Base-by-base conservation (phyloP, 2,797 vertebrate genomes). In the Epinephelus awoara region DNA sequence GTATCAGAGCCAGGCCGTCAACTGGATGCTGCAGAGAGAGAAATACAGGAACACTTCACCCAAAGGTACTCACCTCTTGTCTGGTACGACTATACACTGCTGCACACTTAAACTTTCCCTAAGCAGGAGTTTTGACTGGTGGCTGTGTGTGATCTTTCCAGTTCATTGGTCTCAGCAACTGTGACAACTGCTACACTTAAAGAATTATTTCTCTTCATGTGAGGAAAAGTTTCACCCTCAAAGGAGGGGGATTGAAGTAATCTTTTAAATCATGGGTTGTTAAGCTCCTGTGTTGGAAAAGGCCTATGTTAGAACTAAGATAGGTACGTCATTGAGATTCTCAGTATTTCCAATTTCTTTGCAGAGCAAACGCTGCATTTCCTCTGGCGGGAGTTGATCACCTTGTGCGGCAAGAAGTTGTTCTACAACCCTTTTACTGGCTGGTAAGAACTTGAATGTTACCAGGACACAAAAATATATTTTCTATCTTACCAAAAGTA, bases 361-460 rank as follows among this genome's bases (percentile, higher is more conserved):
- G 47, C 91, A 99, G 98, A 97, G 88, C 96, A 95, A 69, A 81
- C 68, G 0, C 84, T 99, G 38, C 97, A 99, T 92, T 97, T 96
- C 81, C 95, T 99, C n/a, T 99, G 98, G 98, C 89, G 96, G 83
- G 98, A 99, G 88, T 84, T 98, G 85, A 75, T 95, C 63, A 96
- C 97, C 77, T 79, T 97, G 80, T 98, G 98, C 78, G 96, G 95
- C 73, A 95, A 96, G 81, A 99, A 97, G 93, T 92, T 99, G 74
- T 99, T 96, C 93, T 99, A 98, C 92, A 99, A 99, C 90, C 97
- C 97, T 1, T 98, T 97, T 62, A 98, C 96, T 44, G 98, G 98
- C 94, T 97, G 98, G 98, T 99, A 95, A 75, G 97, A 76, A 46
- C 42, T 51, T 56, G 2, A 51, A 42, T 5, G n/a, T 66, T 68